A percentile compares a stretch with the other conserved stretches of the same genome.
Conservation (phyloP, 1,140 invertebrate genomes). For the Plutomurus gul region DNA sequence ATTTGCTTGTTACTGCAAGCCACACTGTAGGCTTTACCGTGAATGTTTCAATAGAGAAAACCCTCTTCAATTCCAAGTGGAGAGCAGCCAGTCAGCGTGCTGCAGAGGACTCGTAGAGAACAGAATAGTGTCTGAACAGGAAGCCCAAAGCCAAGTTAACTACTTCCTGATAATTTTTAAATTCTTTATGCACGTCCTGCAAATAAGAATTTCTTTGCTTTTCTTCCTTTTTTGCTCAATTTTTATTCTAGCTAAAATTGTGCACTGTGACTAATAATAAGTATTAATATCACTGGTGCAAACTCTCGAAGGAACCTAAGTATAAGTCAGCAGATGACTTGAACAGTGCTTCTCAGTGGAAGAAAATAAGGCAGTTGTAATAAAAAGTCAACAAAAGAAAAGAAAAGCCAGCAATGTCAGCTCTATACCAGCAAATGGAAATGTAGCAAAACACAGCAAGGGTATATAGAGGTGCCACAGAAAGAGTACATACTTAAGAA, state of each 20-base stretch:
- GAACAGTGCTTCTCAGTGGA: neutral
- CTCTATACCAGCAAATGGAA: neutral
- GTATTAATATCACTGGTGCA: too few species aligned
- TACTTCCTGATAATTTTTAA: conserved; percentile 14
- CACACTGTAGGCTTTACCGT: neutral
- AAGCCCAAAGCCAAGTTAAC: conserved; percentile 3
- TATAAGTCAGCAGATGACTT: neutral
- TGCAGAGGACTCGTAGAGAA: neutral
- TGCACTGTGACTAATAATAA: too few species aligned
- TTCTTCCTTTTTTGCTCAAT: too few species aligned
- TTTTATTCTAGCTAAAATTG: too few species aligned
- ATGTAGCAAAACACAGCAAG: neutral
- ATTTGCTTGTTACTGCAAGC: neutral
- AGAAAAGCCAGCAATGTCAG: neutral
- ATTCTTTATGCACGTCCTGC: conserved; percentile 13
- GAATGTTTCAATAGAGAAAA: neutral
- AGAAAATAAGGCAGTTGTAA: neutral
- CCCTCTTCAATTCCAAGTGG: conserved; percentile 6
- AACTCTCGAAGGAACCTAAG: too few species aligned
- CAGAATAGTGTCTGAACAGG: too few species aligned
- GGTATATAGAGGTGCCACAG: neutral
- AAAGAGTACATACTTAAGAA: conserved; percentile 3
- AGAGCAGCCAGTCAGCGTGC: neutral
- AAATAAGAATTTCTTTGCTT: too few species aligned
- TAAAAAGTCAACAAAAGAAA: neutral